Percentiles rank a stretch among this genome's conserved stretches.
Conservation (phyloP, 2,888 invertebrate genomes). For the Drosophila helvetica region DNA sequence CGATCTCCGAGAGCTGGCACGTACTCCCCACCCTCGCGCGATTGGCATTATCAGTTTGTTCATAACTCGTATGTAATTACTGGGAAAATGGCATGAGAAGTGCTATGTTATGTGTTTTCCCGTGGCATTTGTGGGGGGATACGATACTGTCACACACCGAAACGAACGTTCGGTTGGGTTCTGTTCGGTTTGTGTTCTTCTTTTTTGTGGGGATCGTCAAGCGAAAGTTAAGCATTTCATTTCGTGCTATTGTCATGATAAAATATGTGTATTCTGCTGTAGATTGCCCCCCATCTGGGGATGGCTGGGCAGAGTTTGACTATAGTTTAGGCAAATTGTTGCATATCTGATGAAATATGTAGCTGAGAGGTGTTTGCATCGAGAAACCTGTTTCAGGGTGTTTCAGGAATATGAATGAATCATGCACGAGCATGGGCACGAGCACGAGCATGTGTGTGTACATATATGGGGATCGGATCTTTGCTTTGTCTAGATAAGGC, state of each 20-base stretch:
- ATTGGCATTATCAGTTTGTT: conserved; percentile 41
- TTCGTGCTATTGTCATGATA: conserved; percentile 19
- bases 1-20: conserved; percentile 33
- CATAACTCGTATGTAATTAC: conserved; percentile 38
- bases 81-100: conserved; percentile 14
- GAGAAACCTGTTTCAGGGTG: background rate
- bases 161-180: conserved; percentile 35
- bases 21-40: conserved; percentile 18
- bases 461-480: conserved; percentile 28
- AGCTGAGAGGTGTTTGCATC: background rate
- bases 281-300: background rate
- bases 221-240: conserved; percentile 40
- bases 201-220: conserved; percentile 14
- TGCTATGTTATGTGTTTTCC: background rate
- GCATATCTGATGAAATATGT: background rate
- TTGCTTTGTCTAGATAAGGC: conserved; percentile 21
- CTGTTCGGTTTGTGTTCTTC: conserved; percentile 30
- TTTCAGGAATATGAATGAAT: background rate
- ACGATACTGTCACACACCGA: conserved; percentile 17
- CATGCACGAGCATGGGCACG: background rate
- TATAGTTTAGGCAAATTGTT: background rate
- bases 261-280: conserved; percentile 12
- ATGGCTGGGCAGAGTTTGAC: background rate
- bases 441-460: conserved; percentile 1
- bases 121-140: conserved; percentile 3